Base-by-base conservation (phyloP, 2,113 vertebrate species). In the Xerus inauris region DNA sequence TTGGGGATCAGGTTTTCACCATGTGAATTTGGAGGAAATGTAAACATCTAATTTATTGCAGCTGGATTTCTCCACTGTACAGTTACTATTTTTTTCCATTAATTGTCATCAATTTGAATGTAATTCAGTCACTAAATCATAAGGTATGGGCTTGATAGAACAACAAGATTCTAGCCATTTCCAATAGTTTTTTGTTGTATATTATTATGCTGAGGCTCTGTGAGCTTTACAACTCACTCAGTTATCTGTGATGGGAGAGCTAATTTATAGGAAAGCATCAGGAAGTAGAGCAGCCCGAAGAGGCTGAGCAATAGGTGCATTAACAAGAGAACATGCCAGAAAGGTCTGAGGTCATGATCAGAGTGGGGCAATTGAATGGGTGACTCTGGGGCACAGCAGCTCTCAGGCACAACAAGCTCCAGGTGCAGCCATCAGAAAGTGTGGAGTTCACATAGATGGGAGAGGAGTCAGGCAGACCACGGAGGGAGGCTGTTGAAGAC, bases 391-490 rank as follows among this genome's bases (percentile, higher is more conserved):
- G 24, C 1, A 22, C 22, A 45, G 59, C 67, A 14, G 51, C 20
- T 13, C 65, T 54, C 13, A 30, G 28, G 32, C 28, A 19, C 1
- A 17, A 17, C 8, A 30, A 30, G 82, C 59, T 62, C 57, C 22
- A 13, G 9, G n/a, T 14, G 22, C 4, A 54, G 69, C 22, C 45
- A 19, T 0, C 0, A 4, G 40, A 62, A n/a, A 49, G 2, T 9
- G 12, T 24, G 32, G 20, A 51, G 73, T n/a, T 45, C 64, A 79
- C 40, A 30, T 8, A 28, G 49, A 11, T 12, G 49, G 42, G 32
- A n/a, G n/a, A 40, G 26, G 22, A 82, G 20, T 19, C 26, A 17
- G 49, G 11, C 38, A 35, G 45, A 40, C 30, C 45, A 1, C 8
- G 19, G 32, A 38, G 67, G n/a, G 8, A 32, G 75, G 32, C 24